Evolutionary conservation across 2,797 vertebrate genomes (phyloP).

Genomic region (Urophycis tenuis): DNA sequence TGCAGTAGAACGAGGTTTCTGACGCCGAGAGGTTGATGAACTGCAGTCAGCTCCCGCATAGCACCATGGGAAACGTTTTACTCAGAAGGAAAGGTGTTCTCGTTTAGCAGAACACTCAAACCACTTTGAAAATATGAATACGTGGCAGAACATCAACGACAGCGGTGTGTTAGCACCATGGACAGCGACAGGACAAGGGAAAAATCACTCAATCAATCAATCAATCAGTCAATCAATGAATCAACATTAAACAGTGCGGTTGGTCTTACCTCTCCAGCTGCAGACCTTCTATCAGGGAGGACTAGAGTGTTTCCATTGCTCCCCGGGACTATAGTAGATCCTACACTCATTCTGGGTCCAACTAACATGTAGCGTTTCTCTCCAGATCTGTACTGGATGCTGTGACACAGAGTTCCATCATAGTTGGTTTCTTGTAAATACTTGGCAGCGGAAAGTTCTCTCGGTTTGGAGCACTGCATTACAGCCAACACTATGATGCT

Average conservation of each 20-base stretch:
- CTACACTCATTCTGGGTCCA: constrained; percentile 56
- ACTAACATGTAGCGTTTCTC: constrained; percentile 60
- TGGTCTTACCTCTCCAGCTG: constrained; percentile 25
- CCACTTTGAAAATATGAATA: neutral
- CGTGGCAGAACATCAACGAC: neutral
- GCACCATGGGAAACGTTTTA: neutral
- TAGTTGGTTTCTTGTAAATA: constrained; percentile 43
- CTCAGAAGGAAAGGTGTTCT: neutral
- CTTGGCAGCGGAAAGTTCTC: constrained; percentile 34
- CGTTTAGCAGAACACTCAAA: neutral
- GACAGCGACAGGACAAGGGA: neutral
- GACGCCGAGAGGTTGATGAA: no score
- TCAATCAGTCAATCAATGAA: neutral
- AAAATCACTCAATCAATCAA: no score
- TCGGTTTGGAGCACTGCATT: constrained; percentile 47
- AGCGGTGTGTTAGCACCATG: constrained; percentile 6
- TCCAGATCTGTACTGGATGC: constrained; percentile 62
- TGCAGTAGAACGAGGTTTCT: no score
- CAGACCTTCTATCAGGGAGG: constrained; percentile 18
- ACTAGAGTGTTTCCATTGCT: constrained; percentile 46
- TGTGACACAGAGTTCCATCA: constrained; percentile 45
- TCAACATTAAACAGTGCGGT: neutral
- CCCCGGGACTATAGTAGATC: constrained; percentile 45
- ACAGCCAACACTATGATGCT: constrained; percentile 43
- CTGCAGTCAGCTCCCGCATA: no score